phyloP scores from a whole-genome alignment of 2,797 vertebrate species.

The Heterohyrax brucei region DNA sequence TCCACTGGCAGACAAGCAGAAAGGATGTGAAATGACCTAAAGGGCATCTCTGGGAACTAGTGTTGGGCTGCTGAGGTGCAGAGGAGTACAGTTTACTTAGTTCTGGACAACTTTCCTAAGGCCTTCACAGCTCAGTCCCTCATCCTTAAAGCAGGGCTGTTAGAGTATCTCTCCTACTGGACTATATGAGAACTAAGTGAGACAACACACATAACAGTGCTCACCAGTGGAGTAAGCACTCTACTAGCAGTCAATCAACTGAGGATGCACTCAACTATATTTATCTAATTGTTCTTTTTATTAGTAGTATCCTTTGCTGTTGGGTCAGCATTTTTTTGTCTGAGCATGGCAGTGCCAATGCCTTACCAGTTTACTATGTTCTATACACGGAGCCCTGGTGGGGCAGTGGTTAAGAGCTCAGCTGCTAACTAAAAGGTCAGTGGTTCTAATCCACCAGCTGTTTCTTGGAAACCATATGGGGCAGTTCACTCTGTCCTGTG shows the following conservation, averaged over 20 bases:
- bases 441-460: no score
- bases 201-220: neutral
- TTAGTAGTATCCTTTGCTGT: neutral
- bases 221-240: neutral
- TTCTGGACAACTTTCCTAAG: rapidly evolving
- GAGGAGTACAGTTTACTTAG: neutral
- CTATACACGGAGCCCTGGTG: no score
- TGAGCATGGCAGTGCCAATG: no score
- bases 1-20: no score
- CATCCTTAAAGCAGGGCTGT: rapidly evolving
- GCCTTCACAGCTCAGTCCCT: rapidly evolving
- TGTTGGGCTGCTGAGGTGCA: rapidly evolving
- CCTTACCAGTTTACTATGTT: rapidly evolving
- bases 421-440: no score
- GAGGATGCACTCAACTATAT: neutral
- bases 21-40: neutral
- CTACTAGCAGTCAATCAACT: neutral
- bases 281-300: neutral
- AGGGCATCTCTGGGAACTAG: neutral
- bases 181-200: neutral
- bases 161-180: neutral
- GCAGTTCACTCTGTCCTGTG: no score
- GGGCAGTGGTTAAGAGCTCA: no score
- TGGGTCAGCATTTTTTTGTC: neutral
- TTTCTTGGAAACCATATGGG: no score